phyloP scores from a whole-genome alignment of 2,888 invertebrate genomes.

The Lamellibrachia satsuma region DNA sequence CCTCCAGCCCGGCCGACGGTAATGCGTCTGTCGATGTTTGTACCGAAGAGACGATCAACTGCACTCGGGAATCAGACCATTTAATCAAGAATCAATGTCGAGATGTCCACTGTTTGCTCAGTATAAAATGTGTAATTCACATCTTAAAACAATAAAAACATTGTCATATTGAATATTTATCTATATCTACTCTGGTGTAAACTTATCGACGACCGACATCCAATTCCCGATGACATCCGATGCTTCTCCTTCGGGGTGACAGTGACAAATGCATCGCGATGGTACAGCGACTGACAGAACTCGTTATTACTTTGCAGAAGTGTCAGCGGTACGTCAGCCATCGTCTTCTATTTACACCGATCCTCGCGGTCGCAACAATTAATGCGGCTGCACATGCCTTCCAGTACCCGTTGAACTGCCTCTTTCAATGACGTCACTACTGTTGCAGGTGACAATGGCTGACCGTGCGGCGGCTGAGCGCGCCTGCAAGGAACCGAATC shows the following conservation, averaged over 20 bases:
- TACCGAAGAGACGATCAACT: not conserved
- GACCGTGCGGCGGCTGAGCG: slow-evolving; percentile 92
- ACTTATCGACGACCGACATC: too few species aligned
- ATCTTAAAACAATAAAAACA: too few species aligned
- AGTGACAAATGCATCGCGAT: too few species aligned
- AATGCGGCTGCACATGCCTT: not conserved
- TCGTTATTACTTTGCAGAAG: not conserved
- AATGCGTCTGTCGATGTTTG: not conserved
- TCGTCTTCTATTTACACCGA: not conserved
- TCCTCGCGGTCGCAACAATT: not conserved
- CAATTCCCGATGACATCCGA: too few species aligned
- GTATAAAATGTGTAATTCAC: not conserved
- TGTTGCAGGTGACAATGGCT: slow-evolving; percentile 91
- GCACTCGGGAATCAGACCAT: not conserved
- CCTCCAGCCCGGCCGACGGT: not conserved
- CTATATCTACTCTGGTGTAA: too few species aligned
- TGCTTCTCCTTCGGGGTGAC: too few species aligned
- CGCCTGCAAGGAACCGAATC: slow-evolving; percentile 97
- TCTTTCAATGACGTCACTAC: not conserved
- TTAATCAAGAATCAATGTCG: not conserved
- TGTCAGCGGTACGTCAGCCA: not conserved
- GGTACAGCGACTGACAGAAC: not conserved
- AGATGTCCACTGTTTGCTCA: not conserved
- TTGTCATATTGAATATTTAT: too few species aligned
- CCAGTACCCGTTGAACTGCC: not conserved